These are phyloP conservation scores for Ancistrus triradiatus DNA, from an alignment of 2,113 vertebrate species.

Conservation along the genomic window DNA sequence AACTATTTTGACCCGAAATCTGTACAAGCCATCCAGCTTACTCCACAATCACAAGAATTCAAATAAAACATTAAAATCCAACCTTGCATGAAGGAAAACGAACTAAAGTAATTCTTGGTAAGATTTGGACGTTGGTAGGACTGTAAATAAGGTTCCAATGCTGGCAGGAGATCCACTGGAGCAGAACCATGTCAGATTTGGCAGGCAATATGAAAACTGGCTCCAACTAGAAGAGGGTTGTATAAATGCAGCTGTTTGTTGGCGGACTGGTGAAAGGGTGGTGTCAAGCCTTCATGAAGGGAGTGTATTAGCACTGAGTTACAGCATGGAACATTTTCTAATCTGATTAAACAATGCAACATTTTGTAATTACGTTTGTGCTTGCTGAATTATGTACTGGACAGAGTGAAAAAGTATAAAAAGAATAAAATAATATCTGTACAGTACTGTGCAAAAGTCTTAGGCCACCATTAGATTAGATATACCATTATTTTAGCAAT, in stretches of 20 bases:
- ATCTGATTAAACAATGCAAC: no score
- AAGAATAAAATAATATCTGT: no score
- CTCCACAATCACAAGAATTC: conserved; percentile 10
- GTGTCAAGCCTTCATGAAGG: neutral
- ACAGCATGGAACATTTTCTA: no score
- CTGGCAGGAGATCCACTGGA: neutral
- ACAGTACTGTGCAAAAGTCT: no score
- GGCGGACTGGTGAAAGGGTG: neutral
- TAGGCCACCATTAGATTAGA: no score
- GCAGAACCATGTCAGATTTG: conserved; percentile 8
- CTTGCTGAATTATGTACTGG: no score
- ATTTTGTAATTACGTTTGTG: no score
- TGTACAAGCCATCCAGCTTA: no score
- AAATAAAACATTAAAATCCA: neutral
- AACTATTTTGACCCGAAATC: no score
- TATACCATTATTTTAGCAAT: no score
- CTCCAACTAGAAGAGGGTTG: conserved; percentile 5
- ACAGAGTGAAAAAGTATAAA: no score
- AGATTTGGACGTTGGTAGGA: neutral
- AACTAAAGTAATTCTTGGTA: neutral
- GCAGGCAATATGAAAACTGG: neutral
- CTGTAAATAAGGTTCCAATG: conserved; percentile 13
- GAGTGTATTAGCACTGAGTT: neutral
- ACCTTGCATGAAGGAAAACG: neutral
- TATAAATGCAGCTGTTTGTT: conserved; percentile 23